Evolutionary conservation across 2,797 vertebrate genomes (phyloP).

Genomic region (Eleutherodactylus coqui): DNA sequence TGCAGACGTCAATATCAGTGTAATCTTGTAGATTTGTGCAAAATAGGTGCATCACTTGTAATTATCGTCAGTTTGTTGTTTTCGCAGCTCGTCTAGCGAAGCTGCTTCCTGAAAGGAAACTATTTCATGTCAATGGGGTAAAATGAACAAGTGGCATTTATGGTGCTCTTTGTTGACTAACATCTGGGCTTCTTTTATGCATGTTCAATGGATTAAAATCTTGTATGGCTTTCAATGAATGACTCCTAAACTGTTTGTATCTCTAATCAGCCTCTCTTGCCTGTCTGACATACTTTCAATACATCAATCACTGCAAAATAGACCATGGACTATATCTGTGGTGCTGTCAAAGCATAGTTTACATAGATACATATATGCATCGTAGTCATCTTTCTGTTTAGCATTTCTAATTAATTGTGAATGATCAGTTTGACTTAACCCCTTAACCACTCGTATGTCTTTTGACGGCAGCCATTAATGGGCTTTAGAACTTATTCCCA

Average conservation of each 20-base stretch:
- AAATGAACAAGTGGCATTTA: constrained; percentile 71
- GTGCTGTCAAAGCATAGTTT: constrained; percentile 24
- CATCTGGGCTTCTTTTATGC: constrained; percentile 69
- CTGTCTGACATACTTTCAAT: constrained; percentile 49
- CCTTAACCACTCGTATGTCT: no score
- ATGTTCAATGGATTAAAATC: constrained; percentile 74
- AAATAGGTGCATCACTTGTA: constrained; percentile 15
- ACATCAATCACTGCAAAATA: constrained; percentile 55
- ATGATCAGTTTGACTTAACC: background rate
- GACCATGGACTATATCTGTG: constrained; percentile 5
- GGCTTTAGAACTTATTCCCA: no score
- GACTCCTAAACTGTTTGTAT: constrained; percentile 66
- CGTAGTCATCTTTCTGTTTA: background rate
- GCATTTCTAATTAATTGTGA: background rate
- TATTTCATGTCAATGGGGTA: constrained; percentile 58
- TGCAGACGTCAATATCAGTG: background rate
- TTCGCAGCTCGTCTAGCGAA: constrained; percentile 12
- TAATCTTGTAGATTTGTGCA: background rate
- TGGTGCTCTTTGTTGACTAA: constrained; percentile 69
- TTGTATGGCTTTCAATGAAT: constrained; percentile 66
- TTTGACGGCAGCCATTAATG: no score
- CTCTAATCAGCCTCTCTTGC: constrained; percentile 55
- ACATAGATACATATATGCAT: background rate
- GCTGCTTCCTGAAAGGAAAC: constrained; percentile 7
- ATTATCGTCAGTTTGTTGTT: constrained; percentile 16